Base-by-base conservation (phyloP, 2,113 vertebrate species). In the Plecturocebus donacophilus region DNA sequence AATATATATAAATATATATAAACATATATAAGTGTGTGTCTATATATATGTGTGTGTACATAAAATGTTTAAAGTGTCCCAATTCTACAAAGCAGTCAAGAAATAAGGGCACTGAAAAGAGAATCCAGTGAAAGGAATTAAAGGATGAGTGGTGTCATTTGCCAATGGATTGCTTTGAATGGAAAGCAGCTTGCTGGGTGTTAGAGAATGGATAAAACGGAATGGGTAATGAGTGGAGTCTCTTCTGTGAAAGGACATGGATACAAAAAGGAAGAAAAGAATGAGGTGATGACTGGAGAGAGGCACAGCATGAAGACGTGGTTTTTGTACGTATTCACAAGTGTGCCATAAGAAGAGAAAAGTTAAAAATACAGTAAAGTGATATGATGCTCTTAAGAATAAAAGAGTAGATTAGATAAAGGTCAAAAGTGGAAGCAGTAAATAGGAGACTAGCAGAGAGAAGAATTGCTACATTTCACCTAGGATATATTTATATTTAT, bases 251-350 rank as follows among this genome's bases (percentile, higher is more conserved):
- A 76, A 83, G 66, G 56, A 88, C 32, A 47, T 71, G 54, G 9
- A 35, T 82, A 42, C 35, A 90, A 92, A 96, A 79, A 38, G 20
- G 20, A 54, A 56, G 61, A 96, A 95, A 85, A 66, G 52, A 77
- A 35, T 32, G 71, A 88, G 23, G 47, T 40, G 25, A 56, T 54
- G 27, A 56, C 42, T 42, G 58, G 45, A 92, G 54, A 71, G 7
- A 81, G 66, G 27, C 17, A 75, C 6, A 77, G 38, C 12, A 49
- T 8, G 13, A 27, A 56, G 54, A 54, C 1, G 2, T 35, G 25
- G 6, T 75, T 32, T 94, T 75, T n/a, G 8, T 83, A 10, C 61
- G 5, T 47, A 23, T 54, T 68, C 42, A 56, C 25, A 56, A 30
- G 10, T 42, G 45, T 35, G 49, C 19, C 1, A 6, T 13, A 32